Base-by-base conservation (phyloP, 92 coral and sea anemone species). In the Anthopleura xanthogrammica region DNA sequence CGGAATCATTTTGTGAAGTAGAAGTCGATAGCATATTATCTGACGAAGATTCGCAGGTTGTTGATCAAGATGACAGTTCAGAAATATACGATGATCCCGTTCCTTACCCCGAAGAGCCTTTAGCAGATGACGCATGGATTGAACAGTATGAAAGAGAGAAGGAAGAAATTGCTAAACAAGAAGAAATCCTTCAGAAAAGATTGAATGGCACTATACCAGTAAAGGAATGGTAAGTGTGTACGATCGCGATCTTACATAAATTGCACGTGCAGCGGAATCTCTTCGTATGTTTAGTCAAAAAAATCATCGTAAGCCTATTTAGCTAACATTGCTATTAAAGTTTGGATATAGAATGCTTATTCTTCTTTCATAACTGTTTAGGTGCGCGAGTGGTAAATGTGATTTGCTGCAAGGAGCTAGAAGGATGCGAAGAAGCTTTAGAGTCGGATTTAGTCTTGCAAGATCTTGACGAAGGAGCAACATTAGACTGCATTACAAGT, bases 371-470 rank as follows among this genome's bases (percentile, higher is more conserved):
- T 71, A 29, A n/a, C 5, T 40, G 42, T 57, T 10, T 71, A 87
- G 91, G 89, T 90, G 93, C 78, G 80, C 75, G 60, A 82, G 92
- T 70, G 84, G 88, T 82, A 79, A 85, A 23, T 88, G 94, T 79
- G 41, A 57, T 22, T 22, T 16, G 5, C 56, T 85, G 8, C 89
- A 85, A 29, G 36, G 36, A 29, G 36, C 36, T 29, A 29, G 36
- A 29, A 29, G 36, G 36, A 29, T 29, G 36, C 36, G 36, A 29
- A 29, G 36, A 29, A 29, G 36, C 36, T 0, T 29, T 29, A 29
- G 36, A 29, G 36, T 29, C 36, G 36, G 36, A 29, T 29, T 29
- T 29, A 29, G 36, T 29, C 36, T 65, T 76, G 50, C 86, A 83
- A 82, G 95, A 87, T 54, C 83, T 87, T 55, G 60, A 41, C 56